Base-by-base conservation (phyloP, 2,888 invertebrate species). In the Chymomyza fuscimana region DNA sequence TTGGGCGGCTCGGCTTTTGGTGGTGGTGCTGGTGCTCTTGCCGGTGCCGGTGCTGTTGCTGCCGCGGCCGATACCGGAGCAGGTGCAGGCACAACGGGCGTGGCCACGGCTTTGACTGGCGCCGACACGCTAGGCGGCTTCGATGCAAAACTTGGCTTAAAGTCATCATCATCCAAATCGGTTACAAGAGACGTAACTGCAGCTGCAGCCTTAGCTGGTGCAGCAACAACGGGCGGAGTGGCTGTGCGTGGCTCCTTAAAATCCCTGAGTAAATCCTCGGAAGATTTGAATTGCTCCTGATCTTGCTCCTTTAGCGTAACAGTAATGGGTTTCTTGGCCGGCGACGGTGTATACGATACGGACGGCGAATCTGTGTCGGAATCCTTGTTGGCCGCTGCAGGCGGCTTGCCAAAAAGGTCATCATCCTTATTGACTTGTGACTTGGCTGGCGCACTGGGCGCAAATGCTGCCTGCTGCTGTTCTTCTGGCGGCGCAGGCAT, bases 201-300 rank as follows among this genome's bases (percentile, higher is more conserved):
- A 19, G 60, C 50, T 10, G 70, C 62, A 15, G 52, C 67, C 4
- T 16, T 50, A 29, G 61, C 60, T 56, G 72, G 62, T 50, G 62
- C 66, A 36, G 36, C 36, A 29, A 61, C 54, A 29, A 63, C 66
- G 5, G 83, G 78, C 4, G n/a, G 32, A 4, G 67, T 83, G 16
- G 83, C 81, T 46, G 84, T 89, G 70, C 88, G 90, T 64, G 89
- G 89, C 40, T 91, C 91, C 72, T 90, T 91, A 65, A 91, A 91
- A 67, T 92, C 91, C 4, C 90, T 89, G 12, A 91, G 69, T 15
- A 92, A 80, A 87, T 92, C 91, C 74, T 92, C 92, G 15, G 92
- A 91, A 1, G 92, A 92, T 65, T 91, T 92, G 65, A 92, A 92
- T 71, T 92, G 91, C 56, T 92, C 92, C 76, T 91, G 91, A 64